phyloP scores from a whole-genome alignment of 2,888 invertebrate genomes.

The Stegana nigrithorax region DNA sequence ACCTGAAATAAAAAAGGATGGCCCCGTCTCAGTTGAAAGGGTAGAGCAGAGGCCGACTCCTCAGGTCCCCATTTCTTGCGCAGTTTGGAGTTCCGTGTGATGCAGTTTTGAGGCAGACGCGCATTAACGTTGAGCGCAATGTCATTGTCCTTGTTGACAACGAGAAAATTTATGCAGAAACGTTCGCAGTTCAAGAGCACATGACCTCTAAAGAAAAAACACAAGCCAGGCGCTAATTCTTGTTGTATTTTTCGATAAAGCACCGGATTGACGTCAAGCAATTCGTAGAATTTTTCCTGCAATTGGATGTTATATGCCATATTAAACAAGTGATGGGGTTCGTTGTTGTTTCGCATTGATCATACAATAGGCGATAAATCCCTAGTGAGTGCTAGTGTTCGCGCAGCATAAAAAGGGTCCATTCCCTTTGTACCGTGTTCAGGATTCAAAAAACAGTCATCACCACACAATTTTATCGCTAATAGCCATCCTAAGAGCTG shows the following conservation, averaged over 20 bases:
- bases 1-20: constrained; percentile 70
- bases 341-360: no score
- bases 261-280: not conserved
- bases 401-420: not conserved
- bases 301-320: no score
- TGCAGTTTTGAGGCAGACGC: constrained; percentile 78
- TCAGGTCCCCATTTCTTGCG: constrained; percentile 79
- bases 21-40: constrained; percentile 55
- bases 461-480: no score
- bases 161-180: constrained; percentile 41
- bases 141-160: constrained; percentile 61
- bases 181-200: constrained; percentile 41
- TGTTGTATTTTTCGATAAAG: not conserved
- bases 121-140: constrained; percentile 83
- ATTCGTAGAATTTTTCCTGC: not conserved
- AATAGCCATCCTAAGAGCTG: no score
- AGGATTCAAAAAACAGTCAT: no score
- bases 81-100: constrained; percentile 78
- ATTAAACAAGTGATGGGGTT: not conserved
- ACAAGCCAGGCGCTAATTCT: constrained; percentile 36
- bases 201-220: constrained; percentile 44
- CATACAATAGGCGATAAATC: constrained; percentile 6
- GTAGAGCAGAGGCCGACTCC: constrained; percentile 73
- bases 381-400: not conserved
- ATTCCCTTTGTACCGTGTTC: constrained; percentile 1